Evolutionary conservation across 2,888 invertebrate species (phyloP).

Genomic region (Tyria jacobaeae): DNA sequence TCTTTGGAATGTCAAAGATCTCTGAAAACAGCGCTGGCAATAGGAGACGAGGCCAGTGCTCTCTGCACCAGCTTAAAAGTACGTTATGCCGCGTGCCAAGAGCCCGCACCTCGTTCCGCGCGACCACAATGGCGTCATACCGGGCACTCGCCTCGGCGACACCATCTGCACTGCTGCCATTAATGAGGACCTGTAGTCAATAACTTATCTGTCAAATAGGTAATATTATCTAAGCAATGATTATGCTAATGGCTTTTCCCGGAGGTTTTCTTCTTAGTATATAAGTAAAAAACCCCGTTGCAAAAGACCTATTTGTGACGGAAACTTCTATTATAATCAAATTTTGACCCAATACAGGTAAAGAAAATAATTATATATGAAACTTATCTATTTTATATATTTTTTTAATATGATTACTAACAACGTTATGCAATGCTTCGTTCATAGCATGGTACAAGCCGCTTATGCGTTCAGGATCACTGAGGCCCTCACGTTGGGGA

Average conservation of each 20-base stretch:
- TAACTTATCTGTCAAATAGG: neutral
- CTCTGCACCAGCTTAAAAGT: conserved; percentile 96
- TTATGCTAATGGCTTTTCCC: too few relatives aligned
- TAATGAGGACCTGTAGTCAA: conserved; percentile 21
- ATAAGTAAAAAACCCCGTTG: too few relatives aligned
- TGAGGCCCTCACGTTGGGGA: conserved; percentile 92
- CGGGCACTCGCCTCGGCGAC: conserved; percentile 50
- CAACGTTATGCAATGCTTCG: conserved; percentile 91
- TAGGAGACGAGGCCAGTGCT: conserved; percentile 93
- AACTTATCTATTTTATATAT: neutral
- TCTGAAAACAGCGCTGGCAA: conserved; percentile 98
- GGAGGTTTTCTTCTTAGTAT: too few relatives aligned
- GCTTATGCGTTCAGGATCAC: conserved; percentile 89
- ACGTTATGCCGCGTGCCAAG: conserved; percentile 94
- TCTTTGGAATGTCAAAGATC: conserved; percentile 97
- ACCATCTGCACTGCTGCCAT: conserved; percentile 18
- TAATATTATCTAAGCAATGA: neutral
- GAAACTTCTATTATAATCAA: too few relatives aligned
- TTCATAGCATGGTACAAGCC: conserved; percentile 89
- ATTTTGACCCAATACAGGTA: too few relatives aligned
- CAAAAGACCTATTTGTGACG: too few relatives aligned
- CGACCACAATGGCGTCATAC: conserved; percentile 62
- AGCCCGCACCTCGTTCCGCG: conserved; percentile 89
- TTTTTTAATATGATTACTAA: conserved; percentile 33
- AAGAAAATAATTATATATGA: too few relatives aligned